Evolutionary conservation across 2,113 vertebrate genomes (phyloP).

Genomic region (Cathartes aura): DNA sequence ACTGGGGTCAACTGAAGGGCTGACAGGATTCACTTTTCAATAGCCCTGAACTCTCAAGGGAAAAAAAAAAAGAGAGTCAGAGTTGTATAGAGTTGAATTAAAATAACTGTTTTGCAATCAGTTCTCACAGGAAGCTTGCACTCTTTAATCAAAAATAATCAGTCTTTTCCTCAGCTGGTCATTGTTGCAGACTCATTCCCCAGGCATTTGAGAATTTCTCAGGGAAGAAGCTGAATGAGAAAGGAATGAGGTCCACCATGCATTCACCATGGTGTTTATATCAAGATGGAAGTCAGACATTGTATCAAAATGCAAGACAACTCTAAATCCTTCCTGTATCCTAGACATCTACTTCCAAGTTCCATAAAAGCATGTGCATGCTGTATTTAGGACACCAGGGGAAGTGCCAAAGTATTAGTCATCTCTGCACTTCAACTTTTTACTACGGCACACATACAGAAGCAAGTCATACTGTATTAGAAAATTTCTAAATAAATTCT

Average conservation of each 20-base stretch:
- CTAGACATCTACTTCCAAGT: background rate
- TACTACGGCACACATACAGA: background rate
- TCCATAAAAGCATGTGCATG: background rate
- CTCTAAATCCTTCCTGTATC: slow-evolving; percentile 43
- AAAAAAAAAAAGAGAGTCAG: slow-evolving; percentile 11
- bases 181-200: slow-evolving; percentile 45
- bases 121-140: slow-evolving; percentile 44
- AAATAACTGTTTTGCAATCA: slow-evolving; percentile 34
- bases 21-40: slow-evolving; percentile 71
- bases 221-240: slow-evolving; percentile 7
- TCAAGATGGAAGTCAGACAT: slow-evolving; percentile 12
- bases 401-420: background rate
- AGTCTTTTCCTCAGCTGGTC: slow-evolving; percentile 38
- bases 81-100: slow-evolving; percentile 43
- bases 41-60: slow-evolving; percentile 32
- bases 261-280: background rate
- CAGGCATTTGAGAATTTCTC: slow-evolving; percentile 13
- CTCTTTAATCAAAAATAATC: slow-evolving; percentile 28
- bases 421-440: background rate
- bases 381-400: background rate
- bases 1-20: slow-evolving; percentile 34
- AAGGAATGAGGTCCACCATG: background rate
- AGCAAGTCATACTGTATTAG: background rate
- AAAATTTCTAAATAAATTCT: background rate
- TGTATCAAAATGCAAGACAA: background rate